Base-by-base conservation (phyloP, 2,888 invertebrate species). In the Melitaea athalia region DNA sequence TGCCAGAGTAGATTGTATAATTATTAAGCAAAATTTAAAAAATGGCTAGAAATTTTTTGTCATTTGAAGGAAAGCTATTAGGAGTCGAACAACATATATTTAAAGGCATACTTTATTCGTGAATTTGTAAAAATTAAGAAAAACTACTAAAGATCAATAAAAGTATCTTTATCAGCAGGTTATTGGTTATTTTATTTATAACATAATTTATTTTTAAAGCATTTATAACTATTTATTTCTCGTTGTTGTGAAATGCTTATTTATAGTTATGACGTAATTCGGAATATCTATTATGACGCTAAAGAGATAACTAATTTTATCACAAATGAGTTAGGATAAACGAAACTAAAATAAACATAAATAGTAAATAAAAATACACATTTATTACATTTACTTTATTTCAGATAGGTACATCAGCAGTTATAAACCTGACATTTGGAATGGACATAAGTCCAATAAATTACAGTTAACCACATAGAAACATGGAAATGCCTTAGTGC, bases 331-430 rank as follows among this genome's bases (percentile, higher is more conserved):
- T n/a, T 38, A 57, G 57, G 57, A 17, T 57, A 42, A 57, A 42
- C 31, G 14, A 14, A 55, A 33, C 33, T 17, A 14, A 59, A 42
- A 17, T 15, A 59, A 59, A 7, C 43, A 43, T 59, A 50, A 59
- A 42, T 17, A 49, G 42, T 17, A 75, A 75, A 74, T 72, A 74
- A 76, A 67, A 74, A 76, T 81, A 81, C 73, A 79, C 74, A 64
- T 52, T 77, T 76, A 83, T 84, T 86, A 87, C 84, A 86, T 85
- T 88, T 83, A 86, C 78, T 87, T 88, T 87, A 87, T 85, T 87
- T 84, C 81, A 81, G 81, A 85, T 84, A 85, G 80, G 80, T 84
- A 85, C 81, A 83, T 82, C 72, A 83, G 80, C 83, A 78, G 81
- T 81, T 86, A 84, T 80, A 85, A 80, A 84, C 83, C 79, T 81